Percentiles rank a stretch among this genome's conserved stretches.
These are phyloP conservation scores for Eurytoma adleriae DNA, from an alignment of 2,888 invertebrate genomes.

Conservation along the genomic window DNA sequence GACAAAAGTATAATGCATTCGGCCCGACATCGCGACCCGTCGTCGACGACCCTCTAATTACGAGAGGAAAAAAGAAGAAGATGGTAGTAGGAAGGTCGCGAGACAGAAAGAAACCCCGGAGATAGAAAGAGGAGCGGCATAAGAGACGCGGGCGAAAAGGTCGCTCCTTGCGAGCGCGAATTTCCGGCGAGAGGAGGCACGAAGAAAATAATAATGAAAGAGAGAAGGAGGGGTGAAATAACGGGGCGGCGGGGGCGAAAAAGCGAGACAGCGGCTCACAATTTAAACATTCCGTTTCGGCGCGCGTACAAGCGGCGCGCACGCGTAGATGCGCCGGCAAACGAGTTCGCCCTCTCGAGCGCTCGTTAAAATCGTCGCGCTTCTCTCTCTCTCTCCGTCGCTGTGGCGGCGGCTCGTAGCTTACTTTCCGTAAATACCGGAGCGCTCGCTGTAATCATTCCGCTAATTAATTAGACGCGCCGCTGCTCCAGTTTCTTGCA, in stretches of 20 bases:
- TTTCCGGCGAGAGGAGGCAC: conserved; percentile 9
- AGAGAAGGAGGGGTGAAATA: background rate
- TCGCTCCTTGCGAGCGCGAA: conserved; percentile 28
- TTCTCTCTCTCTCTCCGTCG: conserved; percentile 38
- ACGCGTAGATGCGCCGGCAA: background rate
- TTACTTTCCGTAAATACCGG: conserved; percentile 47
- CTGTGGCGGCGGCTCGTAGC: background rate
- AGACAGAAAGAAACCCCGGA: background rate
- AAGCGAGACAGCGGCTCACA: conserved; percentile 15
- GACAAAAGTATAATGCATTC: background rate
- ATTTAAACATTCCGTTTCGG: conserved; percentile 50
- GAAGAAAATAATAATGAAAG: conserved; percentile 12
- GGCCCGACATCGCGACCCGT: background rate
- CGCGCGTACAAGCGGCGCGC: background rate
- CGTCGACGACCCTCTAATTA: conserved; percentile 34
- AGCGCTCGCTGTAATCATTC: conserved; percentile 50
- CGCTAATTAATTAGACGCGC: conserved; percentile 55
- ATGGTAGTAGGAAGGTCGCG: background rate
- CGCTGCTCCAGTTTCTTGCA: conserved; percentile 39
- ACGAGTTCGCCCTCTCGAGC: conserved; percentile 28
- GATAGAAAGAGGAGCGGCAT: background rate
- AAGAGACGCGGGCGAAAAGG: background rate
- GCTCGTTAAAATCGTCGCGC: conserved; percentile 54
- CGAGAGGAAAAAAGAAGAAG: conserved; percentile 13
- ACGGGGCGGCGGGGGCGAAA: background rate